Percentiles rank a stretch among this genome's conserved stretches.
phyloP scores from a whole-genome alignment of 30 jellyfish, hydroid and myxozoan genomes.

The Aurelia aurita region DNA sequence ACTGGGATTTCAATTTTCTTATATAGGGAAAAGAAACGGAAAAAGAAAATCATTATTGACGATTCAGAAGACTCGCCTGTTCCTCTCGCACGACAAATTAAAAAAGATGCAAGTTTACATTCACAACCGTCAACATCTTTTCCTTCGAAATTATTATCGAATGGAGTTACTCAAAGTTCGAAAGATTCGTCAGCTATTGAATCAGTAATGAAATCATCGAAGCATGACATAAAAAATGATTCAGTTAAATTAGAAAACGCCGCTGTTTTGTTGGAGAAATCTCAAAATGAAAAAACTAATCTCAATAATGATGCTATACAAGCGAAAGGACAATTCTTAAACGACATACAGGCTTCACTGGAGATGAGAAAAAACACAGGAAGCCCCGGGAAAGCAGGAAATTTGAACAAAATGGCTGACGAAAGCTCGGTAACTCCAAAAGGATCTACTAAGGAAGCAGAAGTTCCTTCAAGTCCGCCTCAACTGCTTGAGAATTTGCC shows the following conservation, averaged over 20 bases:
- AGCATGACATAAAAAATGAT: neutral
- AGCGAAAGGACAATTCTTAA: neutral
- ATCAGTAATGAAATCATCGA: neutral
- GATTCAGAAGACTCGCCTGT: slow-evolving; percentile 36
- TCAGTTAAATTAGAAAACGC: neutral
- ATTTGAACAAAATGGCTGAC: neutral
- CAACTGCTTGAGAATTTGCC: slow-evolving; percentile 81
- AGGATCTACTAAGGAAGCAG: slow-evolving; percentile 42
- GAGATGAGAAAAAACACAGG: neutral
- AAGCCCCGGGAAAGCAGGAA: neutral
- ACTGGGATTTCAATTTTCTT: neutral
- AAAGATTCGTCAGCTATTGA: neutral
- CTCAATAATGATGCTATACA: neutral
- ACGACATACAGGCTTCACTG: neutral
- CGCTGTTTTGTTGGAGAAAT: neutral
- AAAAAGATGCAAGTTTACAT: neutral
- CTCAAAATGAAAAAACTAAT: neutral
- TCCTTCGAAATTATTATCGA: slow-evolving; percentile 3
- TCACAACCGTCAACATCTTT: neutral
- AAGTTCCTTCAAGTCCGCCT: slow-evolving; percentile 69
- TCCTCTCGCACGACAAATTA: neutral
- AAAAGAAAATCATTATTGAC: slow-evolving; percentile 17
- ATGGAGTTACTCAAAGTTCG: slow-evolving; percentile 2
- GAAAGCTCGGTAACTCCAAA: slow-evolving; percentile 24
- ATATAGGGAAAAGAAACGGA: slow-evolving; percentile 41